A percentile compares a stretch with the other conserved stretches of the same genome.
phyloP scores from a whole-genome alignment of 1,140 invertebrate genomes.

The Drosophila ficusphila region DNA sequence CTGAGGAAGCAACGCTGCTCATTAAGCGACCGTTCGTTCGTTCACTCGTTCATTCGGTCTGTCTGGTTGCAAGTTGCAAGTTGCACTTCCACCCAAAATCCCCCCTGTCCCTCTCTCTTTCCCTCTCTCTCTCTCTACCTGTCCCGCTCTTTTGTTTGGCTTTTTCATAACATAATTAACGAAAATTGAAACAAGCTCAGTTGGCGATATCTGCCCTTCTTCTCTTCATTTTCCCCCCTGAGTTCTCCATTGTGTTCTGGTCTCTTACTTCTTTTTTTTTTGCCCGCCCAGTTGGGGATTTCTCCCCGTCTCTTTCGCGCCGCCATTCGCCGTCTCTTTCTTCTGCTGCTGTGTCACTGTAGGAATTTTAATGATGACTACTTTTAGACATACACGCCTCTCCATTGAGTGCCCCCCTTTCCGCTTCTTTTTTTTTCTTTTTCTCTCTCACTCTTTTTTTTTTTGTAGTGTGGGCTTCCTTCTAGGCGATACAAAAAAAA shows the following conservation, averaged over 20 bases:
- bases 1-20: constrained; percentile 39
- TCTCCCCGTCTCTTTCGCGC: constrained; percentile 4
- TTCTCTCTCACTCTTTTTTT: background rate
- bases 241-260: constrained; percentile 43
- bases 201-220: constrained; percentile 30
- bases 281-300: constrained; percentile 75
- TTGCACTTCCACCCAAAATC: constrained; percentile 20
- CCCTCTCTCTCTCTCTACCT: background rate
- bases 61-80: constrained; percentile 33
- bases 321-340: constrained; percentile 13
- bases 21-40: too few relatives aligned
- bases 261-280: constrained; percentile 25
- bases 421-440: background rate
- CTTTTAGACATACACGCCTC: constrained; percentile 81
- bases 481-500: constrained; percentile 42
- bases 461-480: constrained; percentile 32
- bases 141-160: constrained; percentile 20
- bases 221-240: constrained; percentile 16
- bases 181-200: constrained; percentile 74
- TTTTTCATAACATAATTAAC: constrained; percentile 78
- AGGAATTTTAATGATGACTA: constrained; percentile 81
- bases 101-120: constrained; percentile 1
- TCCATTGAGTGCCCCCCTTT: constrained; percentile 52
- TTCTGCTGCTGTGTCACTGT: constrained; percentile 64
- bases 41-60: too few relatives aligned